Evolutionary conservation across 2,113 vertebrate genomes (phyloP).

Genomic region (Delphinapterus leucas): DNA sequence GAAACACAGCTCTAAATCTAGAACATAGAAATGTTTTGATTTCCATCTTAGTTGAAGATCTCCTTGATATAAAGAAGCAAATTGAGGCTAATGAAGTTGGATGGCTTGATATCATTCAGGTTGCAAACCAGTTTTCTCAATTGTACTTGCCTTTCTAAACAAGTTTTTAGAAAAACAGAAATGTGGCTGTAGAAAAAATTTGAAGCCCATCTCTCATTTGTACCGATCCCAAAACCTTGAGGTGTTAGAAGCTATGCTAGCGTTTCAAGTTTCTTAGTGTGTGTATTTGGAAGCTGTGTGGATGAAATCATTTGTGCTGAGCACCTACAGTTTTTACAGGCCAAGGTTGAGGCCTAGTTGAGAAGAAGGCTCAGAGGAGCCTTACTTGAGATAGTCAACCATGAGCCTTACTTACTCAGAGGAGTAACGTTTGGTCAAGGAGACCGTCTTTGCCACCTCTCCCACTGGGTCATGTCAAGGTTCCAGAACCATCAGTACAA

Average conservation of each 20-base stretch:
- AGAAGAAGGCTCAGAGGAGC: not conserved
- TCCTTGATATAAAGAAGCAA: not conserved
- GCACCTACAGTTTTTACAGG: not conserved
- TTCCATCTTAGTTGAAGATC: not conserved
- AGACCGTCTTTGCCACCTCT: not conserved
- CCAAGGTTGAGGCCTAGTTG: not conserved
- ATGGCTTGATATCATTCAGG: not conserved
- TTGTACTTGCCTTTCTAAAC: not conserved
- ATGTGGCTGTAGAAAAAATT: not conserved
- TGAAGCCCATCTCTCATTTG: not conserved
- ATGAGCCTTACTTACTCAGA: no score
- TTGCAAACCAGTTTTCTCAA: not conserved
- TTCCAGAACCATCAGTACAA: not conserved
- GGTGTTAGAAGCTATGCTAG: not conserved
- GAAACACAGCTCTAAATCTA: not conserved
- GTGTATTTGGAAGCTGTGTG: not conserved
- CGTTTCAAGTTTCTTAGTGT: not conserved
- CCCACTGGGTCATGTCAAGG: rapidly evolving
- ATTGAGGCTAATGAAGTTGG: not conserved
- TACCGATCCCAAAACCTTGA: not conserved
- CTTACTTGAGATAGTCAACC: not conserved
- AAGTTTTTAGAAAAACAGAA: not conserved
- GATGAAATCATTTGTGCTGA: not conserved
- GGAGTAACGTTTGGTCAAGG: not conserved
- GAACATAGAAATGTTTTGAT: not conserved